These are phyloP conservation scores for Schizotus pectinicornis DNA, from an alignment of 2,888 invertebrate genomes.

Conservation along the genomic window DNA sequence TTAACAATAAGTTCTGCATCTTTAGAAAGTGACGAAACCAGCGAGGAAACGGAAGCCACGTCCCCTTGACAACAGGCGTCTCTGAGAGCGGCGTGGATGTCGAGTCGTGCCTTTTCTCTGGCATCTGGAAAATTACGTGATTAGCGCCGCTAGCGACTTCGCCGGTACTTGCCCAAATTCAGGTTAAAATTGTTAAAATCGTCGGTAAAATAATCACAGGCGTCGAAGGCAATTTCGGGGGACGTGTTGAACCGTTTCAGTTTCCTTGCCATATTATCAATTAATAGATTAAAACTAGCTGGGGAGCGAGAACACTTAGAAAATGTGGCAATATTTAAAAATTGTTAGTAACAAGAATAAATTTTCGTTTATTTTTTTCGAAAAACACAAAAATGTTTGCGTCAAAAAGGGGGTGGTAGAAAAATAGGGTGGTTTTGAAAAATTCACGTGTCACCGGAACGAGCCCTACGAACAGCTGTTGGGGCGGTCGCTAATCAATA, in stretches of 20 bases:
- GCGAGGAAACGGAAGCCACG: conserved; percentile 67
- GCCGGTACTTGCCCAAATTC: conserved; percentile 58
- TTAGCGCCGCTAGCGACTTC: conserved; percentile 3
- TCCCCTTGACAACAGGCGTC: conserved; percentile 81
- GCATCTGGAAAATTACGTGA: conserved; percentile 62
- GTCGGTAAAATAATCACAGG: conserved; percentile 73
- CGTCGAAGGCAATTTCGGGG: conserved; percentile 71
- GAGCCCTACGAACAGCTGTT: conserved; percentile 20
- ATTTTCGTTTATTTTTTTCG: no score
- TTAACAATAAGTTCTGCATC: conserved; percentile 81
- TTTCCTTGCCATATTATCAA: conserved; percentile 37
- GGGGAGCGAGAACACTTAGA: conserved; percentile 14
- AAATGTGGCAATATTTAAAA: neutral
- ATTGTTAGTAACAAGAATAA: no score
- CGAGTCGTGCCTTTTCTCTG: conserved; percentile 74
- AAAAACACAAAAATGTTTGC: no score
- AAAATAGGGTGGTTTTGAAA: no score
- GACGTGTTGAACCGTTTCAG: conserved; percentile 36
- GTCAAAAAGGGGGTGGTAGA: no score
- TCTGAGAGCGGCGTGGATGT: conserved; percentile 77
- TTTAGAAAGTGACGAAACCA: conserved; percentile 69
- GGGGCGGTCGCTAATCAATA: conserved; percentile 38
- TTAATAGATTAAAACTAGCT: conserved; percentile 9
- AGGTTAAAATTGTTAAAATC: conserved; percentile 67
- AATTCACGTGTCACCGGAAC: conserved; percentile 7